Percentiles rank a stretch among this genome's conserved stretches.
These are phyloP conservation scores for Heliconius congener DNA, from an alignment of 1,140 invertebrate genomes.

Conservation along the genomic window DNA sequence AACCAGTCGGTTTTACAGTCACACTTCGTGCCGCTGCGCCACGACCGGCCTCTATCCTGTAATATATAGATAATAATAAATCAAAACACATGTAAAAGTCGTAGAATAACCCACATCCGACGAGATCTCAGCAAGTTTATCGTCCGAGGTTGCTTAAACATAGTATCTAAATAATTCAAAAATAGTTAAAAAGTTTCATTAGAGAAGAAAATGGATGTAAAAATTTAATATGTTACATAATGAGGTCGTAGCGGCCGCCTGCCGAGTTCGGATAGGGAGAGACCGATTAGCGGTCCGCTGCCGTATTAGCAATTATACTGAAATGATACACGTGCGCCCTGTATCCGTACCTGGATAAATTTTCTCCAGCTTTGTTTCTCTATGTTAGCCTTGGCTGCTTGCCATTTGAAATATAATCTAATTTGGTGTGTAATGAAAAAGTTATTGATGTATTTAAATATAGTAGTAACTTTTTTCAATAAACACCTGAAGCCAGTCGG, in stretches of 20 bases:
- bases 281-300: conserved; percentile 2
- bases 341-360: conserved; percentile 10
- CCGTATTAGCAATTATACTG: conserved; percentile 12
- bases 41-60: no score
- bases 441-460: neutral
- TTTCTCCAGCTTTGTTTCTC: neutral
- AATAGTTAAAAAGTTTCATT: neutral
- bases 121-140: neutral
- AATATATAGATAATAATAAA: no score
- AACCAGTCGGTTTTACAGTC: no score
- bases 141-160: neutral
- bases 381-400: neutral
- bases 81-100: no score
- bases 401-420: conserved; percentile 10
- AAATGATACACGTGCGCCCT: conserved; percentile 7
- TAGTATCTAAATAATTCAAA: neutral
- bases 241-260: conserved; percentile 32
- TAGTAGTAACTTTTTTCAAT: neutral
- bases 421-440: neutral
- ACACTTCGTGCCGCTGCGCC: no score
- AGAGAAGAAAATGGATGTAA: conserved; percentile 48
- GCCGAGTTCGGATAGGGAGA: neutral
- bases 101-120: no score
- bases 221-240: conserved; percentile 65
- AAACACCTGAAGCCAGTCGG: neutral